Percentiles rank a stretch among this genome's conserved stretches.
These are phyloP conservation scores for Dendrophyllia cribrosa DNA, from an alignment of 64 coral and sea anemone genomes.

Conservation along the genomic window DNA sequence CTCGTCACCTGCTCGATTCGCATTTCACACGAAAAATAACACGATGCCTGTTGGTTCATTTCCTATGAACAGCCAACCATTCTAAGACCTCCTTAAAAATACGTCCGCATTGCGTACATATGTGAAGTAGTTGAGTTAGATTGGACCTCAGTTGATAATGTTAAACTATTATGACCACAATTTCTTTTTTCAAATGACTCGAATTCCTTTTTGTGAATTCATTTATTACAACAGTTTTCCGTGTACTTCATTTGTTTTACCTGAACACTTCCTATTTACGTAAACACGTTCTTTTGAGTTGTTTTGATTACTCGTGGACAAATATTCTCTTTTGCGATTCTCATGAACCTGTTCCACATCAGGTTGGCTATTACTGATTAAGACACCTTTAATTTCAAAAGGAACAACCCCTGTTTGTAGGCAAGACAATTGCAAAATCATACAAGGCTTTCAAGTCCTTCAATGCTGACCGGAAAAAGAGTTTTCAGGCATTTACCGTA, in stretches of 20 bases:
- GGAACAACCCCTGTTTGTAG: slow-evolving; percentile 10
- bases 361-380: background rate
- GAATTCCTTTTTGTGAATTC: too few species aligned
- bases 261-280: background rate
- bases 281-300: background rate
- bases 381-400: slow-evolving; percentile 7
- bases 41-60: too few species aligned
- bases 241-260: background rate
- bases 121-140: too few species aligned
- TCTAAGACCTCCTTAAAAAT: too few species aligned
- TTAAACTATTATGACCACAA: too few species aligned
- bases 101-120: too few species aligned
- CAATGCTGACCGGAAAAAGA: background rate
- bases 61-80: too few species aligned
- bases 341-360: background rate
- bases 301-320: background rate
- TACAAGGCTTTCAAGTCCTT: slow-evolving; percentile 19
- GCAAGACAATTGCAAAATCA: slow-evolving; percentile 8
- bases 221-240: background rate
- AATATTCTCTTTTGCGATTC: background rate
- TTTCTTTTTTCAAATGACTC: too few species aligned
- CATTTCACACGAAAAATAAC: too few species aligned
- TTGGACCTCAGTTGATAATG: too few species aligned
- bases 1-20: too few species aligned
- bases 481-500: too few species aligned